Percentiles rank a stretch among this genome's conserved stretches.
Evolutionary conservation across 2,797 vertebrate species (phyloP).

Genomic region (Salarias fasciatus): DNA sequence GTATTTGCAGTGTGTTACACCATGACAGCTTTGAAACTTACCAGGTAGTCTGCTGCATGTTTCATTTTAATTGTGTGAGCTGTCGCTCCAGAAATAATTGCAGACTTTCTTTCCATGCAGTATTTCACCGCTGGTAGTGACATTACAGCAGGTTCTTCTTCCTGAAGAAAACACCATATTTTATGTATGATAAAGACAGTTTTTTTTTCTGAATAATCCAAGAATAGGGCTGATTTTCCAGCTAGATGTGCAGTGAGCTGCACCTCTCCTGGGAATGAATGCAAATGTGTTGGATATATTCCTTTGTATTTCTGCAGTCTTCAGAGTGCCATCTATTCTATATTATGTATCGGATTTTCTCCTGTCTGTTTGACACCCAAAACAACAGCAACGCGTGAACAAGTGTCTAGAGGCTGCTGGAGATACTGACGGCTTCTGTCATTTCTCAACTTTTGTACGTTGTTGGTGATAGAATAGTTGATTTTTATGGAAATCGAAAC

Average conservation of each 20-base stretch:
- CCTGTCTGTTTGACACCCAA: slow-evolving; percentile 57
- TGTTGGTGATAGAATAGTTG: slow-evolving; percentile 47
- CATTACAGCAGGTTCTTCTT: slow-evolving; percentile 18
- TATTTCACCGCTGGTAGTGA: slow-evolving; percentile 26
- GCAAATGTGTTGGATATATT: slow-evolving; percentile 71
- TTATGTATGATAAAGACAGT: slow-evolving; percentile 37
- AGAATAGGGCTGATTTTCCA: slow-evolving; percentile 56
- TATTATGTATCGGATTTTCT: slow-evolving; percentile 53
- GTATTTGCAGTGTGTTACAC: slow-evolving; percentile 5
- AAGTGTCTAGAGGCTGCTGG: slow-evolving; percentile 44
- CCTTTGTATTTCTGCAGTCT: slow-evolving; percentile 64
- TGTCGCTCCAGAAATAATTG: slow-evolving; percentile 5
- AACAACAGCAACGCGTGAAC: slow-evolving; percentile 59
- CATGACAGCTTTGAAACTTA: slow-evolving; percentile 16
- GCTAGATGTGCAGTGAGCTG: slow-evolving; percentile 54
- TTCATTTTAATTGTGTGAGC: slow-evolving; percentile 11
- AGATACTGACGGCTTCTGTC: slow-evolving; percentile 49
- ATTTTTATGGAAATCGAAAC: slow-evolving; percentile 38
- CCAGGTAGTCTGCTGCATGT: slow-evolving; percentile 6
- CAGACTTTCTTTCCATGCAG: slow-evolving; percentile 8
- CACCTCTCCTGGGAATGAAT: slow-evolving; percentile 69
- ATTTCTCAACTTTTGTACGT: slow-evolving; percentile 46
- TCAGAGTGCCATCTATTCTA: slow-evolving; percentile 62
- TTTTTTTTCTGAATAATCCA: slow-evolving; percentile 43
- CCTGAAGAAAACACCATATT: slow-evolving; percentile 36